Percentiles rank a stretch among this genome's conserved stretches.
Conservation (phyloP, 2,113 vertebrate genomes). For the Clarias magur region DNA sequence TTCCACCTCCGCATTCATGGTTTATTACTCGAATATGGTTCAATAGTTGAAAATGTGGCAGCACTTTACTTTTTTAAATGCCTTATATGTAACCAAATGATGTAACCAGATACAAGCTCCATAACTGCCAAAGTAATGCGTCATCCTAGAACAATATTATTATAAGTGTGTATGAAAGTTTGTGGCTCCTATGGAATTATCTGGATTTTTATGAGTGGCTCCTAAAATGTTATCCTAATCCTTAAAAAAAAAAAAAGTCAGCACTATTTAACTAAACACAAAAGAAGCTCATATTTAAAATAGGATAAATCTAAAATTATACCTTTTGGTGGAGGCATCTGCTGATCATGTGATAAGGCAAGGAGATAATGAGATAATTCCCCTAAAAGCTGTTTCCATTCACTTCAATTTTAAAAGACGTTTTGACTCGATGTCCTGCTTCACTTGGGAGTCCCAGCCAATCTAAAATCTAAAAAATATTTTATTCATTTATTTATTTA, state of each 20-base stretch:
- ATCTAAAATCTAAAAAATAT: background rate
- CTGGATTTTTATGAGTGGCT: background rate
- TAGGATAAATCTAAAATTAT: background rate
- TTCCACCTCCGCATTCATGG: slow-evolving; percentile 3
- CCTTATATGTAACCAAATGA: slow-evolving; percentile 18
- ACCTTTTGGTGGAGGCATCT: background rate
- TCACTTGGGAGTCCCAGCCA: background rate
- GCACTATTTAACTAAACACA: background rate
- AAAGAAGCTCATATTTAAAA: background rate
- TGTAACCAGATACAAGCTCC: too few relatives aligned
- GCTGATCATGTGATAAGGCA: background rate
- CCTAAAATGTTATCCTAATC: background rate
- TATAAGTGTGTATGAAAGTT: background rate
- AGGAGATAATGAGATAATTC: background rate
- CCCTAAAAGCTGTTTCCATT: background rate
- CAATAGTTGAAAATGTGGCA: slow-evolving; percentile 22
- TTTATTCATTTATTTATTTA: background rate
- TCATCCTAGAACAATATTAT: slow-evolving; percentile 17
- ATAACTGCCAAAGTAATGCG: slow-evolving; percentile 4
- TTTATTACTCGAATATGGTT: slow-evolving; percentile 1
- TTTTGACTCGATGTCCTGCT: background rate
- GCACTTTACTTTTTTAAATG: slow-evolving; percentile 37
- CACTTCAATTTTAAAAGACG: background rate
- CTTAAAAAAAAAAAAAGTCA: background rate
- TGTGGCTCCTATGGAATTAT: background rate